Conservation (phyloP, 2,888 invertebrate species). For the Neria commutata region DNA sequence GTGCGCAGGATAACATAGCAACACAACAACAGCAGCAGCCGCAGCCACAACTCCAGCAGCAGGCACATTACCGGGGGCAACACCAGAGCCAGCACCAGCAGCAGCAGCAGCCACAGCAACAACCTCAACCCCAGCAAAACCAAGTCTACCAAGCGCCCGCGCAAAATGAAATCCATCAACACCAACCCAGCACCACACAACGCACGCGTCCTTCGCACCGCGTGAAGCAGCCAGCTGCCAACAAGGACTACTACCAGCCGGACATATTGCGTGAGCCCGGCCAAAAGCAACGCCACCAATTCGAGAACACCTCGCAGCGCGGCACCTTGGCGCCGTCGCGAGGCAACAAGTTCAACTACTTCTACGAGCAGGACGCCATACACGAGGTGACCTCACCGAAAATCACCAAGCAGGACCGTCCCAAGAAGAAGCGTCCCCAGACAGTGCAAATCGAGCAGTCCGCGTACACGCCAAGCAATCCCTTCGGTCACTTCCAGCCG, state of each 20-base stretch:
- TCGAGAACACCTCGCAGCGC: slow-evolving; percentile 39
- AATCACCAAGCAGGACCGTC: slow-evolving; percentile 51
- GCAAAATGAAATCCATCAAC: slow-evolving; percentile 31
- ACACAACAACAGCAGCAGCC: too few species aligned
- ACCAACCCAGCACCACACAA: slow-evolving; percentile 28
- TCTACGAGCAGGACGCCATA: slow-evolving; percentile 51
- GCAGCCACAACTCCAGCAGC: slow-evolving; percentile 16
- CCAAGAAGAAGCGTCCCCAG: slow-evolving; percentile 56
- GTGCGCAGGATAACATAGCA: slow-evolving; percentile 43
- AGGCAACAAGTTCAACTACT: slow-evolving; percentile 55
- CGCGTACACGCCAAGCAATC: slow-evolving; percentile 40
- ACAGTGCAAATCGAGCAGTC: slow-evolving; percentile 44
- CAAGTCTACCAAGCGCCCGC: slow-evolving; percentile 41
- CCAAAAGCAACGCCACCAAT: slow-evolving; percentile 36
- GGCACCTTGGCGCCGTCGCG: slow-evolving; percentile 39
- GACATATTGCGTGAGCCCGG: slow-evolving; percentile 25
- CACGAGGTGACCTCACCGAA: slow-evolving; percentile 56
- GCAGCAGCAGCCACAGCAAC: slow-evolving; percentile 16
- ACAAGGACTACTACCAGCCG: slow-evolving; percentile 38
- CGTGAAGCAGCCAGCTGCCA: slow-evolving; percentile 33
- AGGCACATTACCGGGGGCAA: slow-evolving; percentile 40
- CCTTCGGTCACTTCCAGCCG: slow-evolving; percentile 53
- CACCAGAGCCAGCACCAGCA: slow-evolving; percentile 21
- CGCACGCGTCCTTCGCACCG: slow-evolving; percentile 31
- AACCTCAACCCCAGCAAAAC: slow-evolving; percentile 19